Base-by-base conservation (phyloP, 2,888 invertebrate genomes). In the Periphyllus acericola region DNA sequence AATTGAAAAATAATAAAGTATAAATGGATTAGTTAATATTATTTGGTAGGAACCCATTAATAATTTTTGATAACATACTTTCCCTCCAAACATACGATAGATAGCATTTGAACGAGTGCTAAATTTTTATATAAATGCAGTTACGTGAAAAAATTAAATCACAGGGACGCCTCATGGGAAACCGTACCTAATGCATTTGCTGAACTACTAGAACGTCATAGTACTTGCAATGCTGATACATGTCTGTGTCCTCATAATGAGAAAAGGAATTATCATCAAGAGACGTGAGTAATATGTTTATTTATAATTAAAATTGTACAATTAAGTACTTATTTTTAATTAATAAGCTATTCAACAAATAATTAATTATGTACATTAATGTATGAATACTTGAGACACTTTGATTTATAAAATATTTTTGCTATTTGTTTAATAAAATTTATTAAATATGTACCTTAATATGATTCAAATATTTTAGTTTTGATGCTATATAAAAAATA, bases 81-180 rank as follows among this genome's bases (percentile, higher is more conserved):
- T 2, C 11, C 14, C 46, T 2, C 14, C 46, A 46, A 14, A 14
- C 14, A 14, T 46, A 14, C 14, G 8, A 14, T 46, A 46, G 46
- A 46, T 46, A 46, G 46, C 46, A 46, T 46, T 11, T 46, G 46
- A 46, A 46, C 46, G 11, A 46, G 46, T 46, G 46, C 25, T 52
- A 34, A 32, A 72, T 52, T 32, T 82, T 82, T 82, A 72, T 82
- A 72, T 71, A 46, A 46, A 78, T 25, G 36, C 72, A 29, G 76
- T 46, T 34, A 68, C 71, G 17, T 79, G 78, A 85, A 85, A 85
- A 85, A 84, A 76, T 34, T 79, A 60, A 89, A 89, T 89, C 85
- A 76, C 91, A 96, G 96, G 90, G 97, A 97, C 91, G 97, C 97
- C 0, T 94, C 95, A 0, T 97, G 97, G 97, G 97, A 97, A 91